phyloP scores from a whole-genome alignment of 2,888 invertebrate genomes.

The Drosophila aldrichi region DNA sequence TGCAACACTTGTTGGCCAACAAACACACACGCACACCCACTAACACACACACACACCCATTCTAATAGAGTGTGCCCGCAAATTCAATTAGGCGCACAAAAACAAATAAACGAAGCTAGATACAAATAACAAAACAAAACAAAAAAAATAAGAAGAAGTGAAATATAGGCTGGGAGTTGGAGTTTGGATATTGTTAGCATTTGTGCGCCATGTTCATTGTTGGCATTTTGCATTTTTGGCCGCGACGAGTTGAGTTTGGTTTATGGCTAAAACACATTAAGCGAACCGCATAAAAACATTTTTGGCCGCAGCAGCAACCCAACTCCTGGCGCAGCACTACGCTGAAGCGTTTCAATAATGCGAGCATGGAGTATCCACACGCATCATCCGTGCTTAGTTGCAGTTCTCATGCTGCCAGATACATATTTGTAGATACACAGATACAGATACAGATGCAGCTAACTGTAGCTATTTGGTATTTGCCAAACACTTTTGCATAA shows the following conservation, averaged over 20 bases:
- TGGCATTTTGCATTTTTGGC: conserved; percentile 49
- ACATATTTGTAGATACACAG: conserved; percentile 25
- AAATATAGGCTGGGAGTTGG: conserved; percentile 10
- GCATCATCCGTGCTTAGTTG: conserved; percentile 26
- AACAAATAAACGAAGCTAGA: conserved; percentile 57
- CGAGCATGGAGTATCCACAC: conserved; percentile 12
- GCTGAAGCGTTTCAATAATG: conserved; percentile 63
- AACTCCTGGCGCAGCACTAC: conserved; percentile 5
- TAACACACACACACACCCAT: conserved; percentile 3
- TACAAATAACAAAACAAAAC: conserved; percentile 28
- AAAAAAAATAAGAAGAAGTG: neutral
- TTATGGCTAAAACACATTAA: conserved; percentile 80
- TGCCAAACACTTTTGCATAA: conserved; percentile 80
- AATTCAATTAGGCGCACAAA: conserved; percentile 76
- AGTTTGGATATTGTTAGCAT: conserved; percentile 25
- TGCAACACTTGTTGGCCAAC: conserved; percentile 10
- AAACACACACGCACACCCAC: conserved; percentile 31
- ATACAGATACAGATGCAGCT: conserved; percentile 27
- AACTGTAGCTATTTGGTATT: conserved; percentile 38
- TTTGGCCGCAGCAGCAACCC: conserved; percentile 54
- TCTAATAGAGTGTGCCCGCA: conserved; percentile 36
- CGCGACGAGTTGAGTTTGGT: conserved; percentile 60
- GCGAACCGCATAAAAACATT: conserved; percentile 80
- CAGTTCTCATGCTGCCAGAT: conserved; percentile 15
- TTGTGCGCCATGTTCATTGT: conserved; percentile 25